These are phyloP conservation scores for Cotesia glomerata DNA, from an alignment of 1,140 invertebrate genomes.

Conservation along the genomic window DNA sequence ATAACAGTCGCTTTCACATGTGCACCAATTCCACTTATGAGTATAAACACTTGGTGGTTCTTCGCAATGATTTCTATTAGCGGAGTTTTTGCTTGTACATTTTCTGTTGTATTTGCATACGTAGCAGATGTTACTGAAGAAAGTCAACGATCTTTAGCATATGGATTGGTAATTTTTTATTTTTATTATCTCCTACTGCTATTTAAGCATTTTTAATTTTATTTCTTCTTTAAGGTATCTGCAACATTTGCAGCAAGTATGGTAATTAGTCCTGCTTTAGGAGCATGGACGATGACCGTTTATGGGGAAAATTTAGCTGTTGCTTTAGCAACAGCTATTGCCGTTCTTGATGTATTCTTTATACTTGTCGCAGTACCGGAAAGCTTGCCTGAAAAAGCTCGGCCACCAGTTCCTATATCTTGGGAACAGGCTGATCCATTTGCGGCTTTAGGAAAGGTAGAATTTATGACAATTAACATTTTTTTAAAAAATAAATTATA, in stretches of 20 bases:
- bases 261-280: slow-evolving; percentile 95
- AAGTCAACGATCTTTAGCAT: slow-evolving; percentile 92
- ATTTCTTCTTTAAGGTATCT: slow-evolving; percentile 70
- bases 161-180: slow-evolving; percentile 80
- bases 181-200: not conserved
- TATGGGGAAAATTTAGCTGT: slow-evolving; percentile 95
- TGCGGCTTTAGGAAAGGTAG: slow-evolving; percentile 69
- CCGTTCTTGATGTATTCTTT: slow-evolving; percentile 96
- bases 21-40: slow-evolving; percentile 98
- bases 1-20: slow-evolving; percentile 99
- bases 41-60: slow-evolving; percentile 99
- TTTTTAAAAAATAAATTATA: no score
- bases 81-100: slow-evolving; percentile 98
- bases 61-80: slow-evolving; percentile 99
- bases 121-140: slow-evolving; percentile 99
- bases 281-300: slow-evolving; percentile 87
- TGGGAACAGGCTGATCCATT: slow-evolving; percentile 99
- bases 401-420: slow-evolving; percentile 82
- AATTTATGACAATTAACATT: not conserved
- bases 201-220: slow-evolving; percentile 20
- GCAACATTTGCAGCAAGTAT: slow-evolving; percentile 99
- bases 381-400: slow-evolving; percentile 92
- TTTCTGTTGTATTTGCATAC: slow-evolving; percentile 98
- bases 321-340: slow-evolving; percentile 93
- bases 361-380: slow-evolving; percentile 98